A percentile compares a stretch with the other conserved stretches of the same genome.
phyloP scores from a whole-genome alignment of 1,140 invertebrate genomes.

The Zaprionus taronus region DNA sequence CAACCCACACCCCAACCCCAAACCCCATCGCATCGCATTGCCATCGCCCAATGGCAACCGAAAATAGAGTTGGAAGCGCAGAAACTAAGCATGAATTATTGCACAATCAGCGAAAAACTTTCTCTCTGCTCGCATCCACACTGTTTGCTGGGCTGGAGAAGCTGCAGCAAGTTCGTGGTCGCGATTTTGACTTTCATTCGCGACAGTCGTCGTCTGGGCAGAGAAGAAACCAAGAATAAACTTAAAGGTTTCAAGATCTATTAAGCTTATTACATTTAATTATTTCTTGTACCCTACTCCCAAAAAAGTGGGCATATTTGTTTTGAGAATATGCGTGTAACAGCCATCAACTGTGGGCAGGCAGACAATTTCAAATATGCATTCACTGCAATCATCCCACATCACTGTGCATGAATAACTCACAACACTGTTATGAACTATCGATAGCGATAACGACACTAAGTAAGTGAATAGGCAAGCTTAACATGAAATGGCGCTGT shows the following conservation, averaged over 20 bases:
- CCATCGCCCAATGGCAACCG: background rate
- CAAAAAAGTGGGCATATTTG: background rate
- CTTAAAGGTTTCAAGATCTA: constrained; percentile 27
- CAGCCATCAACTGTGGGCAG: too few relatives aligned
- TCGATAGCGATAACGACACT: too few relatives aligned
- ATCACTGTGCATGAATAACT: too few relatives aligned
- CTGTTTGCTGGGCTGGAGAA: constrained; percentile 20
- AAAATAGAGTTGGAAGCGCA: constrained; percentile 44
- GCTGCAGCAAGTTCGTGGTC: constrained; percentile 42
- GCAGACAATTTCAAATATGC: too few relatives aligned
- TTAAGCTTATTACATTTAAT: constrained; percentile 20
- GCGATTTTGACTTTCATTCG: constrained; percentile 55
- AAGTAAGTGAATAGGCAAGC: too few relatives aligned
- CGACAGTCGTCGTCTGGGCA: constrained; percentile 6
- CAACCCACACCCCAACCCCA: constrained; percentile 9
- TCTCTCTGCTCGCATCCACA: constrained; percentile 48
- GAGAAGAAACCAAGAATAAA: constrained; percentile 5
- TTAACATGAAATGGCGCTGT: too few relatives aligned
- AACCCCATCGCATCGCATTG: background rate
- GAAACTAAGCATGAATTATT: constrained; percentile 72
- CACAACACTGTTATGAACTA: too few relatives aligned
- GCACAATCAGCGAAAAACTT: constrained; percentile 70
- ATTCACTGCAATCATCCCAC: too few relatives aligned
- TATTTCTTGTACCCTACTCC: background rate
- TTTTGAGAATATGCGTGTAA: background rate